phyloP scores from a whole-genome alignment of 1,140 invertebrate species.

The Halictus rubicundus region DNA sequence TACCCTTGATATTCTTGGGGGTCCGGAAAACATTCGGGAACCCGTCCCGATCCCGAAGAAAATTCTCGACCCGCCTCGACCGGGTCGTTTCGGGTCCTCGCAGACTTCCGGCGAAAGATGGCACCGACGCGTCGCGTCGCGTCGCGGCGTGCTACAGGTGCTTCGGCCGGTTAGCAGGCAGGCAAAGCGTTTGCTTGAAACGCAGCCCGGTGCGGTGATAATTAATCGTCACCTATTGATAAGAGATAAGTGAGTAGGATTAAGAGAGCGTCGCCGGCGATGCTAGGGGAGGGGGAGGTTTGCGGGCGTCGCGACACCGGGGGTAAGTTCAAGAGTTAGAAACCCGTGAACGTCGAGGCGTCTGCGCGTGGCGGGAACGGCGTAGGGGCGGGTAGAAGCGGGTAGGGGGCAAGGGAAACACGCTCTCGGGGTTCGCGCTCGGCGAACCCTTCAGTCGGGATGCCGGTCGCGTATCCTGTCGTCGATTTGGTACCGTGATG shows the following conservation, averaged over 20 bases:
- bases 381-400: constrained; percentile 13
- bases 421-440: constrained; percentile 57
- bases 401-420: constrained; percentile 58
- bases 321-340: constrained; percentile 44
- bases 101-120: neutral
- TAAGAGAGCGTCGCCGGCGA: constrained; percentile 35
- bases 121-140: neutral
- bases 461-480: constrained; percentile 76
- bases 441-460: constrained; percentile 76
- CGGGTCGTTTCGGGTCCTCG: no score
- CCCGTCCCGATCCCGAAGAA: no score
- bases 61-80: no score
- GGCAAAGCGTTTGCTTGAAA: neutral
- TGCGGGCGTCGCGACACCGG: neutral
- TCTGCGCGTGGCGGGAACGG: constrained; percentile 56
- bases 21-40: no score
- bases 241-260: constrained; percentile 71
- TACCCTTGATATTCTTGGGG: no score
- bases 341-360: constrained; percentile 48
- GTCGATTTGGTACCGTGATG: constrained; percentile 71
- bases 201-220: constrained; percentile 54
- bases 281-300: no score
- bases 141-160: constrained; percentile 35
- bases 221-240: constrained; percentile 75
- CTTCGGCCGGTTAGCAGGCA: constrained; percentile 17